Conservation (phyloP, 2,113 vertebrate species). For the Nothocercus nigrocapillus region DNA sequence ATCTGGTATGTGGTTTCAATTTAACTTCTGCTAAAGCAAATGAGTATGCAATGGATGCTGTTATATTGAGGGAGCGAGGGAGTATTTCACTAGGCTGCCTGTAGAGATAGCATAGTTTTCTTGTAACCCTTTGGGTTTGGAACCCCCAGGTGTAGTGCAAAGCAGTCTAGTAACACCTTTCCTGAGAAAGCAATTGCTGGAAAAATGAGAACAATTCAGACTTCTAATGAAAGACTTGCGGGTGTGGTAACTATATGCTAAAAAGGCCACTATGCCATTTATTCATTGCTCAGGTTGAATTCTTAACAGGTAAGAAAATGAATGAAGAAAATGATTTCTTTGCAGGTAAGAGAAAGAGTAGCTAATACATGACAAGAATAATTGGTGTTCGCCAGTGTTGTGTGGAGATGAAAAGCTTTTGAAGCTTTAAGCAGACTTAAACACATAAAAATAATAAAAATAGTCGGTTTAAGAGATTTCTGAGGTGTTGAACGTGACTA, state of each 20-base stretch:
- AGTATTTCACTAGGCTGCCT: not conserved
- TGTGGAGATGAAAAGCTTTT: not conserved
- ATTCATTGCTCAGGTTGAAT: not conserved
- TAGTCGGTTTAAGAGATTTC: not conserved
- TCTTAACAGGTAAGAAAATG: not conserved
- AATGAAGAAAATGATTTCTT: not conserved
- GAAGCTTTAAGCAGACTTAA: not conserved
- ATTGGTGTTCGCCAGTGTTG: not conserved
- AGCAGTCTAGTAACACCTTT: not conserved
- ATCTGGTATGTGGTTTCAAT: not conserved
- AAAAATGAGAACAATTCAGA: not conserved
- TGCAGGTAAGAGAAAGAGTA: not conserved
- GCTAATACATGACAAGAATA: not conserved
- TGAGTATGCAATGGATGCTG: not conserved
- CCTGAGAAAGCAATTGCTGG: not conserved
- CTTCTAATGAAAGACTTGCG: not conserved
- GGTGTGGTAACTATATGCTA: not conserved
- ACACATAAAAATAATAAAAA: not conserved
- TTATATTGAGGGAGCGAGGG: not conserved
- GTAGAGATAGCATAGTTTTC: not conserved
- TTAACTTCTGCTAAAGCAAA: not conserved
- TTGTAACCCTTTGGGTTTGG: not conserved
- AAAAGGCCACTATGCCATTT: not conserved
- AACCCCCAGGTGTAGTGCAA: not conserved
- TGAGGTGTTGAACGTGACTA: conserved; percentile 34